Percentiles rank a stretch among this genome's conserved stretches.
Evolutionary conservation across 2,797 vertebrate genomes (phyloP).

Genomic region (Poliocrania exsul): DNA sequence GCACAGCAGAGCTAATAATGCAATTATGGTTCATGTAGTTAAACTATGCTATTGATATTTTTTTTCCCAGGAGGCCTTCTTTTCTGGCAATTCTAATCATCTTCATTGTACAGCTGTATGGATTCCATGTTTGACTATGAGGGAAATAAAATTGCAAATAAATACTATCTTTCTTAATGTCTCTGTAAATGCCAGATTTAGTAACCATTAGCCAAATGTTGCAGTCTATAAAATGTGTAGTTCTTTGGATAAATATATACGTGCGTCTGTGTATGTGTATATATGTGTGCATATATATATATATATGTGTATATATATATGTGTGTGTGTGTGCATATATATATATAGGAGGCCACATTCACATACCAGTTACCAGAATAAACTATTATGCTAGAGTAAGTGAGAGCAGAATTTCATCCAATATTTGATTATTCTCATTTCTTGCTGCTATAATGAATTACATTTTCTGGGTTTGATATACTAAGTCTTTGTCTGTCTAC

Average conservation of each 20-base stretch:
- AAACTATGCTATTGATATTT: conserved; percentile 64
- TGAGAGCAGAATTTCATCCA: background rate
- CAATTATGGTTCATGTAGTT: conserved; percentile 65
- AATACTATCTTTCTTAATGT: conserved; percentile 40
- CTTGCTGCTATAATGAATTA: background rate
- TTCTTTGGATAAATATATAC: background rate
- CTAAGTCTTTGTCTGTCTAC: background rate
- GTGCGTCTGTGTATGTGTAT: background rate
- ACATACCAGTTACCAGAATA: background rate
- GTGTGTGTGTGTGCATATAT: fast-evolving
- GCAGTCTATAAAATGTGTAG: conserved; percentile 32
- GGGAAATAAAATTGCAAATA: conserved; percentile 52
- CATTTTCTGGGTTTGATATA: background rate
- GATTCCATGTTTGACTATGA: conserved; percentile 32
- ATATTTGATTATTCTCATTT: background rate
- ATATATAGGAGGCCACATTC: background rate
- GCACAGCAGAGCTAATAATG: conserved; percentile 62
- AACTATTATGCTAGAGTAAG: background rate
- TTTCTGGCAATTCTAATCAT: conserved; percentile 58
- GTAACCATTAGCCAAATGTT: conserved; percentile 54
- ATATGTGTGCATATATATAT: too few relatives aligned
- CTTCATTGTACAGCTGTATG: conserved; percentile 34
- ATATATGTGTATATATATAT: background rate
- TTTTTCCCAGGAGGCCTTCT: conserved; percentile 59
- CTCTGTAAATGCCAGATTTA: conserved; percentile 57